These are phyloP conservation scores for Caenorhabditis doughertyi DNA, from an alignment of 2,888 invertebrate species.

Conservation along the genomic window DNA sequence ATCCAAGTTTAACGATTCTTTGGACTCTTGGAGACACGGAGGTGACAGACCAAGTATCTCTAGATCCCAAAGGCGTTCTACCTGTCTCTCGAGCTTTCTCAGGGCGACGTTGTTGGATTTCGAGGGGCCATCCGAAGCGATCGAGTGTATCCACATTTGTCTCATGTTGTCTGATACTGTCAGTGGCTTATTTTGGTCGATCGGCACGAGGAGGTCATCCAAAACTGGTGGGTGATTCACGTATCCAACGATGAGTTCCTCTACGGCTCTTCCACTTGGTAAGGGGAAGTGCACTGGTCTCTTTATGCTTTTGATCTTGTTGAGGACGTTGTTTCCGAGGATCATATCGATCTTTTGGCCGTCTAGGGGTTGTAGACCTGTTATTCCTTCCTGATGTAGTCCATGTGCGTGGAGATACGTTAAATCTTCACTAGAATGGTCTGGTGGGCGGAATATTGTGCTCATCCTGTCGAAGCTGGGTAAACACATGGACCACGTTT, in stretches of 20 bases:
- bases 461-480: neutral
- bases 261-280: constrained; percentile 7
- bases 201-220: neutral
- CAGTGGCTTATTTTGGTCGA: neutral
- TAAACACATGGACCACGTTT: neutral
- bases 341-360: constrained; percentile 10
- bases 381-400: neutral
- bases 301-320: neutral
- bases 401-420: neutral
- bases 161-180: neutral
- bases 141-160: neutral
- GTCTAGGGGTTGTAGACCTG: neutral
- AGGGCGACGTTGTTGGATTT: neutral
- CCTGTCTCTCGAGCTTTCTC: neutral
- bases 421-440: neutral
- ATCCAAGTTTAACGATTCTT: neutral
- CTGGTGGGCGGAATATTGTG: neutral
- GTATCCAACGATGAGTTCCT: neutral
- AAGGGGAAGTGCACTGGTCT: neutral
- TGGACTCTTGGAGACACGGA: neutral
- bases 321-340: constrained; percentile 4
- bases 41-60: neutral
- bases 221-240: constrained; percentile 3
- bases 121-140: neutral
- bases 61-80: neutral